A percentile compares a stretch with the other conserved stretches of the same genome.
Conservation (phyloP, 2,797 vertebrate genomes). For the Orientallactaga sibirica region DNA sequence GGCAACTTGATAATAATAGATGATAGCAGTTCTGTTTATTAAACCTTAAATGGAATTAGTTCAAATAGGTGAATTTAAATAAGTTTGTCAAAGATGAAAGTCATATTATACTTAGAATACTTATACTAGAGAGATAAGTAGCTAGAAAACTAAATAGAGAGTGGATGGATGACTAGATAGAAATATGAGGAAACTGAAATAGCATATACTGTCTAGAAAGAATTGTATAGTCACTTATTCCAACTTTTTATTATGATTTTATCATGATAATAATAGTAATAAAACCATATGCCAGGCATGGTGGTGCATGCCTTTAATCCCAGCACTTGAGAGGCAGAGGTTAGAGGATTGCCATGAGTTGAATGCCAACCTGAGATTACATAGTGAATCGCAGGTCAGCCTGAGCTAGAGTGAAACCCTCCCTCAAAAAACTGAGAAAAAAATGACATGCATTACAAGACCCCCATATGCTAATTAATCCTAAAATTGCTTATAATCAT, state of each 20-base stretch:
- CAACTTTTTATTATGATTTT: neutral
- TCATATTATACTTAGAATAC: neutral
- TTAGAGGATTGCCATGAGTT: no score
- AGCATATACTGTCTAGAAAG: neutral
- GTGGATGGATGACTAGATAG: neutral
- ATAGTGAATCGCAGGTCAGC: no score
- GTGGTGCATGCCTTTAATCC: no score
- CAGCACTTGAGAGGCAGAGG: no score
- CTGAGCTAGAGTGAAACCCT: no score
- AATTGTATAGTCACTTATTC: neutral
- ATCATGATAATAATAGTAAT: slow-evolving; percentile 25
- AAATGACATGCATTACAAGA: neutral
- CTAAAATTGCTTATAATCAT: slow-evolving; percentile 43
- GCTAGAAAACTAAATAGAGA: neutral
- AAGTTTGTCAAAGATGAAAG: slow-evolving; percentile 25
- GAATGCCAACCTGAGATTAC: no score
- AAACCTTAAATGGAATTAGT: neutral
- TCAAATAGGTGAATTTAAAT: neutral
- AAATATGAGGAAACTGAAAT: neutral
- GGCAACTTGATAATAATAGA: neutral
- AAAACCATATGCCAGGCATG: neutral
- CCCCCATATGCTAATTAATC: neutral
- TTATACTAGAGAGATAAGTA: neutral
- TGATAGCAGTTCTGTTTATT: neutral
- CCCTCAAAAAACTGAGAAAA: no score